Evolutionary conservation across 35 echinoderm and acorn worm species (phyloP), one percentile per base, ranked within the genome.

Genomic region (Lytechinus variegatus): DNA sequence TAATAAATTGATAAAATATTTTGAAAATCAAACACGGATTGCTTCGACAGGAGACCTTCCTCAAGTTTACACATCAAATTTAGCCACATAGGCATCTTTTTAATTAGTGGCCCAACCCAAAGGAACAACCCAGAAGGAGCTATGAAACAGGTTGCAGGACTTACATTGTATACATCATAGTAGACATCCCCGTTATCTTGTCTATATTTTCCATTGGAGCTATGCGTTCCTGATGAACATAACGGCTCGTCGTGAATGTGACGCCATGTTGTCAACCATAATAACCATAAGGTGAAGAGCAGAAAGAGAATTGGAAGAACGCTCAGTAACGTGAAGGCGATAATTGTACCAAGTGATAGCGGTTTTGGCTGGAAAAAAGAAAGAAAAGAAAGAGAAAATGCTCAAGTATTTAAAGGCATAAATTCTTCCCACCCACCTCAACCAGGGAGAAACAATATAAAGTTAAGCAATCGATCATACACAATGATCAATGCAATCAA

Each of bases 261-360:
- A 8, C 94, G 61, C 97, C 97, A 98, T 27, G 97, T 98, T 13
- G 96, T 96, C 19, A 91, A 98, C 92, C 96, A 98, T 16, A 96
- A 91, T 3, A 98, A 16, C 21, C 95, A 21, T 4, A 94, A 19
- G 52, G 96, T 96, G 72, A 96, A 95, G 10, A 96, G 2, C 53
- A 91, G 95, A 87, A 97, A 98, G 86, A 96, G 54, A 4, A 91
- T 33, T 24, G 95, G 28, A 5, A 96, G 21, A 27, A 96, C 54
- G 9, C 94, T 27, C 10, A 95, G 91, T 8, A 95, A 13, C 4
- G 54, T 52, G 21, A 98, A 66, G 14, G 95, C 92, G 7, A 92
- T 91, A 0, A 98, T 92, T 0, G 97, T 98, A 44, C 86, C 91
- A 9, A 94, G 24, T 19, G 94, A 66, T 86, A 98, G 72, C 7